Evolutionary conservation across 2,888 invertebrate species (phyloP).

Genomic region (Philonicus albiceps): DNA sequence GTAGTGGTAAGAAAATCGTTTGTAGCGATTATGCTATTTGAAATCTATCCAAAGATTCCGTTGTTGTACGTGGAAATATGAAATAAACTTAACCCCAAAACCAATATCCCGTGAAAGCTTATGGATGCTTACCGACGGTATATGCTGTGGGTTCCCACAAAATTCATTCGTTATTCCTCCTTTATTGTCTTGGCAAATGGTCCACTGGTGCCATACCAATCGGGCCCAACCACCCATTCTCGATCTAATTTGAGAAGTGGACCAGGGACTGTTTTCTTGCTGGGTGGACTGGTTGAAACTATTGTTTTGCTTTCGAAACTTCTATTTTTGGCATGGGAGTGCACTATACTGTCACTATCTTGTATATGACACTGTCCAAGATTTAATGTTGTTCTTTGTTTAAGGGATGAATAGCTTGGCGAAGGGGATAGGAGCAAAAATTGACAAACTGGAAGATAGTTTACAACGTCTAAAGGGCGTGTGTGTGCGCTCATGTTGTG

Average conservation of each 20-base stretch:
- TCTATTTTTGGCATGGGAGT: background rate
- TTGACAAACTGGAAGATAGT: background rate
- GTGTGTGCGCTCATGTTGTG: background rate
- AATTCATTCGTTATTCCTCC: background rate
- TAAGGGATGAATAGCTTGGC: background rate
- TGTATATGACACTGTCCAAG: background rate
- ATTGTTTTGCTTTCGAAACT: background rate
- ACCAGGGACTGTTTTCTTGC: background rate
- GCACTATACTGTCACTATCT: background rate
- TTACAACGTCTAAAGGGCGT: background rate
- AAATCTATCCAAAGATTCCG: background rate
- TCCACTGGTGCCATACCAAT: background rate
- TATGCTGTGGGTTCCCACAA: background rate
- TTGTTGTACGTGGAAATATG: background rate
- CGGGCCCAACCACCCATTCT: background rate
- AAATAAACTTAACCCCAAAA: background rate
- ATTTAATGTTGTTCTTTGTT: background rate
- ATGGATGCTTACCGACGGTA: background rate
- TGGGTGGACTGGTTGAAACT: background rate
- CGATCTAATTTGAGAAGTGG: background rate
- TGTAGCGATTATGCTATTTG: background rate
- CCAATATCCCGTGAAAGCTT: background rate
- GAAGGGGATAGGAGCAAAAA: background rate
- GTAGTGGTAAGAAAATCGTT: background rate
- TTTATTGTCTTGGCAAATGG: background rate